Percentiles rank a stretch among this genome's conserved stretches.
Evolutionary conservation across 2,888 invertebrate genomes (phyloP).

Genomic region (Agrochola lota): DNA sequence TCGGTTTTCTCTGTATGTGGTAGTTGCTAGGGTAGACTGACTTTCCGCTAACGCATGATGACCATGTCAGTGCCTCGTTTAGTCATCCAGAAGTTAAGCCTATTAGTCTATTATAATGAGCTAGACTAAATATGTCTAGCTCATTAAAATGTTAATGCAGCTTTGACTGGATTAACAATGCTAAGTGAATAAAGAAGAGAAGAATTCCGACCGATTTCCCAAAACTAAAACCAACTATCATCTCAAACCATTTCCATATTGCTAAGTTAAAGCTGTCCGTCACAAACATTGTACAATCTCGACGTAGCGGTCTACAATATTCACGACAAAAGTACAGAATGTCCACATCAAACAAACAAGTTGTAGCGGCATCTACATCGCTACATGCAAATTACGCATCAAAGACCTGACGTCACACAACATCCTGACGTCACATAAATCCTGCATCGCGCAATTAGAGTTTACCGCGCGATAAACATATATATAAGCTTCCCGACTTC

Average conservation of each 20-base stretch:
- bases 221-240: conserved; percentile 4
- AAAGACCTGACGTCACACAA: no score
- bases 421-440: no score
- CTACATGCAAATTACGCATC: no score
- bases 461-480: no score
- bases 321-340: not conserved
- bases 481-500: no score
- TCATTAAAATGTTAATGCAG: not conserved
- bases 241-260: conserved; percentile 25
- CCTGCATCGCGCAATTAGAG: no score
- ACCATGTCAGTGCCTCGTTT: not conserved
- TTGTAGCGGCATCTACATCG: no score
- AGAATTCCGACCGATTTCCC: not conserved
- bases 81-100: not conserved
- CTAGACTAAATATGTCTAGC: not conserved
- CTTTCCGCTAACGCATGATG: no score
- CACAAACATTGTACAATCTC: conserved; percentile 5
- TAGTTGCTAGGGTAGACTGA: no score
- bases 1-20: not conserved
- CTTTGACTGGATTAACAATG: not conserved
- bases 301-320: not conserved
- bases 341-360: not conserved
- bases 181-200: not conserved
- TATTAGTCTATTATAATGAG: not conserved
- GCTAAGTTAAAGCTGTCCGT: conserved; percentile 9